A percentile compares a stretch with the other conserved stretches of the same genome.
Evolutionary conservation across 30 jellyfish, hydroid and myxozoan species (phyloP).

Genomic region (Hydractinia symbiolongicarpus): DNA sequence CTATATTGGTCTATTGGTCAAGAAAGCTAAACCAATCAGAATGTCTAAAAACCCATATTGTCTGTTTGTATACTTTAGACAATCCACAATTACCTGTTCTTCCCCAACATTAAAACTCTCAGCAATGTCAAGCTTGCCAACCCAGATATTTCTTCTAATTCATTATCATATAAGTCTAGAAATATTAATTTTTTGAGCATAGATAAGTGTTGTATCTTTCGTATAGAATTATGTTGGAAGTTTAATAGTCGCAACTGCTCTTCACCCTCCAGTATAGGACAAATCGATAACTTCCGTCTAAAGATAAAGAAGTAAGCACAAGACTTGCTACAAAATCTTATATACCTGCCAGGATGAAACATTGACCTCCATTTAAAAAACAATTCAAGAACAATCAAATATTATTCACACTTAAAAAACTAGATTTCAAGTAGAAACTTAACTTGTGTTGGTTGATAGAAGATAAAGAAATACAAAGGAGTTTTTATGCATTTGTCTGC

Average conservation of each 20-base stretch:
- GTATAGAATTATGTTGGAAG: constrained; percentile 69
- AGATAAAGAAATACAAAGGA: no score
- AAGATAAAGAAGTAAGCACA: neutral
- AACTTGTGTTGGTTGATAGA: no score
- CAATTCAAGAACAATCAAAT: no score
- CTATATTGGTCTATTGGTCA: no score
- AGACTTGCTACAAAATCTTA: neutral
- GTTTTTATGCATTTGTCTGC: no score
- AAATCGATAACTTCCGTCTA: constrained; percentile 65
- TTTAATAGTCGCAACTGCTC: constrained; percentile 69
- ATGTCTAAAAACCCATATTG: no score
- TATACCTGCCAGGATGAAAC: no score
- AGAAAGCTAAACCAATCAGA: no score
- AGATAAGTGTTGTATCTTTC: constrained; percentile 52
- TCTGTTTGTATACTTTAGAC: no score
- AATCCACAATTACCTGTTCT: constrained; percentile 38
- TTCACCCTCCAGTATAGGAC: constrained; percentile 83
- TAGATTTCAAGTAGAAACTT: no score
- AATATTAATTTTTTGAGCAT: constrained; percentile 55
- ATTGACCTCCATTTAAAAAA: no score
- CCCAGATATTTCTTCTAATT: constrained; percentile 70
- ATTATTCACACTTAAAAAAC: no score
- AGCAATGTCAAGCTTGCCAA: constrained; percentile 49
- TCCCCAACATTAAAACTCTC: constrained; percentile 85
- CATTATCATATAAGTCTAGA: constrained; percentile 81